phyloP scores from a whole-genome alignment of 2,888 invertebrate species.

The Myathropa florea region DNA sequence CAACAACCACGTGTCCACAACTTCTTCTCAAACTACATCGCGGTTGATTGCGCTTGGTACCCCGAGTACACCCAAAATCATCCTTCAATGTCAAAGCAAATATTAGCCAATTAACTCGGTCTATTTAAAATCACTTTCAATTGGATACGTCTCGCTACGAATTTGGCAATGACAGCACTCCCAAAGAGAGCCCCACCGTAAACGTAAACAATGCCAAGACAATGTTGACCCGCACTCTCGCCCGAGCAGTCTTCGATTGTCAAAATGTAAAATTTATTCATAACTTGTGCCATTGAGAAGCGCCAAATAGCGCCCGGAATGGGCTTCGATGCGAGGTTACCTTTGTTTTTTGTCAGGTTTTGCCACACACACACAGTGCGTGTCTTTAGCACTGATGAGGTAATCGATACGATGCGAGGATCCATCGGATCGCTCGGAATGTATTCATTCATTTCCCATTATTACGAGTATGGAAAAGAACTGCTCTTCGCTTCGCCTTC shows the following conservation, averaged over 20 bases:
- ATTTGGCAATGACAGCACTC: slow-evolving; percentile 48
- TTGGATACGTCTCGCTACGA: slow-evolving; percentile 19
- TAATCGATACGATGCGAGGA: neutral
- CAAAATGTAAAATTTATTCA: slow-evolving; percentile 37
- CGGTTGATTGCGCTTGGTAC: neutral
- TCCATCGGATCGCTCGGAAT: neutral
- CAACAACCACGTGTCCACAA: neutral
- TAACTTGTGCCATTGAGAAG: slow-evolving; percentile 7
- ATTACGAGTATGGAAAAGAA: neutral
- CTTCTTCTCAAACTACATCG: too few species aligned
- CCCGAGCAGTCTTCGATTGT: neutral
- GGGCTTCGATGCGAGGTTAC: neutral
- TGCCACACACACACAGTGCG: neutral
- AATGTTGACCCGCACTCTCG: neutral
- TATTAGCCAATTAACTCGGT: slow-evolving; percentile 45
- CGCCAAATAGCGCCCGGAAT: slow-evolving; percentile 24
- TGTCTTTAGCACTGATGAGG: neutral
- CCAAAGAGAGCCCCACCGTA: neutral
- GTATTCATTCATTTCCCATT: too few species aligned
- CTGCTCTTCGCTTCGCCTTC: neutral
- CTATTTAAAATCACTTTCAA: slow-evolving; percentile 38
- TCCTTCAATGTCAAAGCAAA: slow-evolving; percentile 18
- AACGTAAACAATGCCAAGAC: slow-evolving; percentile 17
- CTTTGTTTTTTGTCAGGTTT: neutral
- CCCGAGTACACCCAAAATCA: neutral